A percentile compares a stretch with the other conserved stretches of the same genome.
phyloP scores from a whole-genome alignment of 2,113 vertebrate species.

The Gymnocephalus cernua region DNA sequence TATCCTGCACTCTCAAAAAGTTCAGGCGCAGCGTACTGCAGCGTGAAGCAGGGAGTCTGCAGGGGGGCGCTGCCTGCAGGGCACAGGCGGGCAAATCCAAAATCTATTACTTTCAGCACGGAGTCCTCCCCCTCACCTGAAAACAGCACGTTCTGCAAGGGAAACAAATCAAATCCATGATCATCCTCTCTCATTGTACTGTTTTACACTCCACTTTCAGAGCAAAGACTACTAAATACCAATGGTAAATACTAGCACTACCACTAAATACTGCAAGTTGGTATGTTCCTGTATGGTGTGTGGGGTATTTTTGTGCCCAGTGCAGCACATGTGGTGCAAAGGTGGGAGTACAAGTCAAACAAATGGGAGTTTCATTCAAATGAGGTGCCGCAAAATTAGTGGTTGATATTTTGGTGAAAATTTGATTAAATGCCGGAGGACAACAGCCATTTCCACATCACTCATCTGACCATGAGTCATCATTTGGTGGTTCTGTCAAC shows the following conservation, averaged over 20 bases:
- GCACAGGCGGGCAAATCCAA: conserved; percentile 92
- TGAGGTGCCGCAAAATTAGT: neutral
- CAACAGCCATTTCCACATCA: neutral
- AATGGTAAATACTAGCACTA: neutral
- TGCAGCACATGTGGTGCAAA: conserved; percentile 12
- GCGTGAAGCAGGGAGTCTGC: conserved; percentile 94
- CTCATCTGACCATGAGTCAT: neutral
- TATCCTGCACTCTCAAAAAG: conserved; percentile 91
- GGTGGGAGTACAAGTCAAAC: conserved; percentile 1
- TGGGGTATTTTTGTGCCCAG: neutral
- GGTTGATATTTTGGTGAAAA: conserved; percentile 11
- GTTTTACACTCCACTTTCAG: neutral
- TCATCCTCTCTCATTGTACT: neutral
- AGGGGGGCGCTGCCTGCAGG: conserved; percentile 90
- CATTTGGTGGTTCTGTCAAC: neutral
- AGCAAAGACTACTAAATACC: neutral
- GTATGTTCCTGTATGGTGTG: neutral
- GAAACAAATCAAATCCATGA: neutral
- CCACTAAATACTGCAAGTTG: neutral
- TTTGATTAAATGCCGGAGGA: neutral
- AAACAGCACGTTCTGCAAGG: conserved; percentile 90
- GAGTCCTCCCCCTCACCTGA: conserved; percentile 88
- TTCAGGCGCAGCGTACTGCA: conserved; percentile 94
- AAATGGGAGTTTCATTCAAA: conserved; percentile 9
- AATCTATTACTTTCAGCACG: conserved; percentile 92